Conservation (phyloP, 2,113 vertebrate genomes). For the Ibidorhyncha struthersii region DNA sequence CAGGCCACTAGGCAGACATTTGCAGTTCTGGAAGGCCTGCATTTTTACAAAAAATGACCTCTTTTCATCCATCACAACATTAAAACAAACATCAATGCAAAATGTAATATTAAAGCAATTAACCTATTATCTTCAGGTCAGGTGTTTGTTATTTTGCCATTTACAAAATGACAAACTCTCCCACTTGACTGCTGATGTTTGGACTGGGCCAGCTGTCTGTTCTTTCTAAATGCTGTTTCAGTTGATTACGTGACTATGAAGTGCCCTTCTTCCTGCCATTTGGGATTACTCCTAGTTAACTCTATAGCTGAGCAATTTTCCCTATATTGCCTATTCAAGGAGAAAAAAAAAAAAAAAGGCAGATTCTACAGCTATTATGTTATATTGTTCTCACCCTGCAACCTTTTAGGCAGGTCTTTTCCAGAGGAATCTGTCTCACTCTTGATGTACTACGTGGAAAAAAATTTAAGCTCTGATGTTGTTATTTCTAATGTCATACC, state of each 20-base stretch:
- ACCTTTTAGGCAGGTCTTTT: not conserved
- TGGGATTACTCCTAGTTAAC: constrained; percentile 22
- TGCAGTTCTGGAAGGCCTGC: constrained; percentile 44
- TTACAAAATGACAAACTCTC: constrained; percentile 53
- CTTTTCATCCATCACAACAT: constrained; percentile 35
- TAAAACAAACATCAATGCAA: constrained; percentile 51
- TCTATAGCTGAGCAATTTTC: not conserved
- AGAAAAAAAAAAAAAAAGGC: not conserved
- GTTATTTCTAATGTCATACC: not conserved
- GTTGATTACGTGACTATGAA: constrained; percentile 30
- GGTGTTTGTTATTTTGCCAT: constrained; percentile 41
- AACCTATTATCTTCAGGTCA: constrained; percentile 66
- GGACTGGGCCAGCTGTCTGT: constrained; percentile 42
- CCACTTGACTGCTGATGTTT: constrained; percentile 38
- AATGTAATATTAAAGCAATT: constrained; percentile 69
- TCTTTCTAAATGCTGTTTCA: constrained; percentile 53
- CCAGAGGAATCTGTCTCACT: not conserved
- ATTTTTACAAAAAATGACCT: not conserved
- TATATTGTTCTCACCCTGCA: not conserved
- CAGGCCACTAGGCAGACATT: constrained; percentile 42
- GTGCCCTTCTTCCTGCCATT: not conserved
- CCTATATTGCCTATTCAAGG: not conserved
- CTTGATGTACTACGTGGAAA: not conserved
- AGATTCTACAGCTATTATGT: not conserved
- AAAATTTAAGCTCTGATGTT: not conserved